phyloP scores from a whole-genome alignment of 2,113 vertebrate genomes.

The Rhea pennata region DNA sequence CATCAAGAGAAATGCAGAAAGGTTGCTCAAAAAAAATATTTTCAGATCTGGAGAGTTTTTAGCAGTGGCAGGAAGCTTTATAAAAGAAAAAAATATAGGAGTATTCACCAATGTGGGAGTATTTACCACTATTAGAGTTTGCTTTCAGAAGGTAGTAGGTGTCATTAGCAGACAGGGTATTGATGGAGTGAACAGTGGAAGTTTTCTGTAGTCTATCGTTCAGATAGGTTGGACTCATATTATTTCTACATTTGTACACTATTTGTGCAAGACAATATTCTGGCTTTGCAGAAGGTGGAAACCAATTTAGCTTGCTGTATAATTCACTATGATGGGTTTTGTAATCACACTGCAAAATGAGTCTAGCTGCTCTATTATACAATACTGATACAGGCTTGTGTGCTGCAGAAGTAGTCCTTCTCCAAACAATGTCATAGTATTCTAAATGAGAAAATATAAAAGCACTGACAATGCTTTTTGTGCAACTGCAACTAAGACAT shows the following conservation, averaged over 20 bases:
- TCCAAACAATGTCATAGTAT: slow-evolving; percentile 44
- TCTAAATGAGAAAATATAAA: slow-evolving; percentile 63
- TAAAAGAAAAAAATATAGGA: background rate
- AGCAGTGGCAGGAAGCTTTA: background rate
- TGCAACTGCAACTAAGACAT: slow-evolving; percentile 59
- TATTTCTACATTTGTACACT: slow-evolving; percentile 70
- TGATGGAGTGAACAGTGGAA: slow-evolving; percentile 6
- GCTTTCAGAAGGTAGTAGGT: background rate
- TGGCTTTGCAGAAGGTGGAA: slow-evolving; percentile 50
- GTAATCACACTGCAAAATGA: slow-evolving; percentile 66
- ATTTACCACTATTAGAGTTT: background rate
- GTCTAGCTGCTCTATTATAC: slow-evolving; percentile 53
- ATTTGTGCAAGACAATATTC: slow-evolving; percentile 65
- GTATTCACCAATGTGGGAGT: background rate
- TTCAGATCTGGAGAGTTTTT: background rate
- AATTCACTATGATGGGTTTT: slow-evolving; percentile 70
- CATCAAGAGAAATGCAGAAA: background rate
- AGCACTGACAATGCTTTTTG: slow-evolving; percentile 50
- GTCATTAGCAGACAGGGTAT: slow-evolving; percentile 28
- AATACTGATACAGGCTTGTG: slow-evolving; percentile 39
- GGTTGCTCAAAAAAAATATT: background rate
- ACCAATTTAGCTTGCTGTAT: slow-evolving; percentile 65
- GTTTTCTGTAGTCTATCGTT: slow-evolving; percentile 15
- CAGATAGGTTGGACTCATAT: slow-evolving; percentile 27
- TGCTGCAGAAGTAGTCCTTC: background rate